Evolutionary conservation across 2,113 vertebrate species (phyloP).

Genomic region (Syrrhaptes paradoxus): DNA sequence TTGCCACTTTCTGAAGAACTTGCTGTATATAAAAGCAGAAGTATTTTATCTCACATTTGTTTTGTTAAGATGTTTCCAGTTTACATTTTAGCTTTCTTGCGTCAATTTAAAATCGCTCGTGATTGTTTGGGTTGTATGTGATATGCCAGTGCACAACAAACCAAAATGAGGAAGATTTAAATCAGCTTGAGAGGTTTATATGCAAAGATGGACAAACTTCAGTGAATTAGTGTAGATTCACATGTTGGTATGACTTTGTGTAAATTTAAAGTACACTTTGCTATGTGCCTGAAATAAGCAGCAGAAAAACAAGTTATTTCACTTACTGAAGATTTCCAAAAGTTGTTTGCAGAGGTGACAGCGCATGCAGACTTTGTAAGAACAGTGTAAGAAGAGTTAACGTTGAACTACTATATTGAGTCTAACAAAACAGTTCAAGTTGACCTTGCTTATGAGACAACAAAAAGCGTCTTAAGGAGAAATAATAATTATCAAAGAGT

Average conservation of each 20-base stretch:
- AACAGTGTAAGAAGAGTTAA: conserved; percentile 12
- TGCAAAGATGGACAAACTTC: background rate
- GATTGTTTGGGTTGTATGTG: background rate
- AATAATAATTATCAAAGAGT: conserved; percentile 69
- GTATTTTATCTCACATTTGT: background rate
- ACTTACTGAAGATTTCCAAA: background rate
- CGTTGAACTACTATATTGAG: background rate
- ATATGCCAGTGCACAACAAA: background rate
- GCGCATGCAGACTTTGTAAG: background rate
- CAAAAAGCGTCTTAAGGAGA: conserved; percentile 71
- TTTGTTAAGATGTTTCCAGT: background rate
- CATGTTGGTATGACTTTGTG: background rate
- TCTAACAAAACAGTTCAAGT: conserved; percentile 48
- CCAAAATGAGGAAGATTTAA: background rate
- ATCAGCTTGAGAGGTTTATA: background rate
- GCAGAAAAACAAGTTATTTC: background rate
- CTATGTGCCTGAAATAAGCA: background rate
- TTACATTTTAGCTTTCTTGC: background rate
- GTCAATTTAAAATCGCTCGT: background rate
- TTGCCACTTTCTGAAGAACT: background rate
- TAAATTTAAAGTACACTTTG: background rate
- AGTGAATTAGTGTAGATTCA: background rate
- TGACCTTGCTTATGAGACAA: conserved; percentile 66
- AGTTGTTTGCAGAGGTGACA: background rate
- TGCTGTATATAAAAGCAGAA: background rate